Evolutionary conservation across 2,888 invertebrate genomes (phyloP).

Genomic region (Molanna angustata): DNA sequence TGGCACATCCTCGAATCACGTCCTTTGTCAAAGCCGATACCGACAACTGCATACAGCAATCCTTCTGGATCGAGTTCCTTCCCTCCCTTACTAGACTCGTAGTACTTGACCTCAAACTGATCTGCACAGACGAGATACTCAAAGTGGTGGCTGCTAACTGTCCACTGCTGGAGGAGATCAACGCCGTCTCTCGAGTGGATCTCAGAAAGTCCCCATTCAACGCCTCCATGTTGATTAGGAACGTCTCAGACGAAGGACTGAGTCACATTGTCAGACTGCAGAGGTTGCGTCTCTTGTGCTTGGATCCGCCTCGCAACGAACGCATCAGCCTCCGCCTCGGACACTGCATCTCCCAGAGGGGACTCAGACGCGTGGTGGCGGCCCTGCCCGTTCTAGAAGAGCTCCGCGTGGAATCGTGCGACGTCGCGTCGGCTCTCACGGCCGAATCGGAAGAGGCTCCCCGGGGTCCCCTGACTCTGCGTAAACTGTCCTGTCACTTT

Average conservation of each 20-base stretch:
- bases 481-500: conserved; percentile 51
- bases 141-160: conserved; percentile 46
- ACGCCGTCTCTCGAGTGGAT: conserved; percentile 52
- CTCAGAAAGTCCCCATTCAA: conserved; percentile 50
- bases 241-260: conserved; percentile 50
- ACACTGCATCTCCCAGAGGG: conserved; percentile 49
- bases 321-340: conserved; percentile 44
- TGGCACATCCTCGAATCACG: conserved; percentile 49
- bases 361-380: conserved; percentile 46
- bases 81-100: conserved; percentile 44
- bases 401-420: conserved; percentile 50
- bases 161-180: conserved; percentile 47
- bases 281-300: conserved; percentile 45
- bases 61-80: conserved; percentile 47
- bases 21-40: conserved; percentile 51
- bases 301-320: conserved; percentile 53
- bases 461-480: conserved; percentile 47
- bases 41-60: conserved; percentile 47
- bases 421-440: conserved; percentile 50
- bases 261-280: conserved; percentile 45
- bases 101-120: conserved; percentile 50
- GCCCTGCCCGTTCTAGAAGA: conserved; percentile 49
- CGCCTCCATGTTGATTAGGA: conserved; percentile 49
- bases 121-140: conserved; percentile 53
- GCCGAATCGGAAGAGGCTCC: conserved; percentile 44